Evolutionary conservation across 1,140 invertebrate genomes (phyloP).

Genomic region (Oncopodura yosiiana): DNA sequence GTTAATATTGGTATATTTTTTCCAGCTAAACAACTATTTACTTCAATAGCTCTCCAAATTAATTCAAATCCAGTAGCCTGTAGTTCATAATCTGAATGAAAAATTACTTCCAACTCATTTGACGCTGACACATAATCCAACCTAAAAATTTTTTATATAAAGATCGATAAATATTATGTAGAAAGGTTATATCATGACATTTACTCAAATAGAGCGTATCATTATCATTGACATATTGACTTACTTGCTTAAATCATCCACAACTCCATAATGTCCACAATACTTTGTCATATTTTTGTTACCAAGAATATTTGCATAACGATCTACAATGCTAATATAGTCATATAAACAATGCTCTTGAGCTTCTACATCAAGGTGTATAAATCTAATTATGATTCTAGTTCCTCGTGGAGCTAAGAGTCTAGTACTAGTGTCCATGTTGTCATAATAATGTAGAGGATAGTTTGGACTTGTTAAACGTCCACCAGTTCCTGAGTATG

Average conservation of each 20-base stretch:
- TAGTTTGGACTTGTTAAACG: constrained; percentile 52
- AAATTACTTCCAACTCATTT: constrained; percentile 51
- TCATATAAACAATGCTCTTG: constrained; percentile 68
- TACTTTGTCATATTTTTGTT: constrained; percentile 25
- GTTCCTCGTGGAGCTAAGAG: constrained; percentile 50
- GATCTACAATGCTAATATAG: constrained; percentile 49
- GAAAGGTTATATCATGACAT: too few species aligned
- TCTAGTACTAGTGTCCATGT: constrained; percentile 54
- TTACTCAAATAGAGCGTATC: not conserved
- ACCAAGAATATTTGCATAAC: constrained; percentile 22
- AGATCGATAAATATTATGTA: constrained; percentile 13
- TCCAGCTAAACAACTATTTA: constrained; percentile 51
- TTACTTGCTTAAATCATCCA: constrained; percentile 33
- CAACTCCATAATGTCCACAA: constrained; percentile 35
- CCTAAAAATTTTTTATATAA: constrained; percentile 39
- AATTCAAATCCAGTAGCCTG: constrained; percentile 54
- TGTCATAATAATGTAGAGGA: constrained; percentile 55
- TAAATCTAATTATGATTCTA: constrained; percentile 54
- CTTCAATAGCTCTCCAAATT: constrained; percentile 56
- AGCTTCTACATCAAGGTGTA: constrained; percentile 56
- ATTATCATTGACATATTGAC: not conserved
- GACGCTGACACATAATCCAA: constrained; percentile 51
- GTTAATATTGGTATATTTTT: constrained; percentile 31
- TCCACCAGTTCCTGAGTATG: constrained; percentile 46
- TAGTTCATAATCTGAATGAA: constrained; percentile 61